These are phyloP conservation scores for Slavum lentiscoides DNA, from an alignment of 2,888 invertebrate species.

Conservation along the genomic window DNA sequence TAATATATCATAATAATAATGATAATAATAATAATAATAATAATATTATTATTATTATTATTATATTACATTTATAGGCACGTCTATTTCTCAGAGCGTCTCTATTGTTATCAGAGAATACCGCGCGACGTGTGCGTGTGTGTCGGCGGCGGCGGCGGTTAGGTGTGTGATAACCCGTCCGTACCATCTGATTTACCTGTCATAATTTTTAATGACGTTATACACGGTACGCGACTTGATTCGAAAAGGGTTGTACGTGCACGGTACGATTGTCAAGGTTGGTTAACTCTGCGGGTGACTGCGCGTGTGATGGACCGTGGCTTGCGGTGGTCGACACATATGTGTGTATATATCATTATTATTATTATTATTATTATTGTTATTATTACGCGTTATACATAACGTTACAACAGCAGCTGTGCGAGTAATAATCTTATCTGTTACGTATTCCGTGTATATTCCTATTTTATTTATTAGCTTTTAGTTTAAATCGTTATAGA, in stretches of 20 bases:
- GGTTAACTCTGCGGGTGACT: conserved; percentile 35
- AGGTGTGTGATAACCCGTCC: conserved; percentile 49
- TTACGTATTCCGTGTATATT: no score
- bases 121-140: neutral
- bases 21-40: conserved; percentile 29
- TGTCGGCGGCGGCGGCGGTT: conserved; percentile 35
- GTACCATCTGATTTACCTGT: conserved; percentile 50
- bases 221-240: conserved; percentile 51
- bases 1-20: neutral
- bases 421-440: no score
- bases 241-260: conserved; percentile 47
- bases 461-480: no score
- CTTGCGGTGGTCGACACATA: no score
- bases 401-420: no score
- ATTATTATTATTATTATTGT: no score
- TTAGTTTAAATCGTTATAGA: no score
- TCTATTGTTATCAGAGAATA: conserved; percentile 32
- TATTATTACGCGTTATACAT: no score
- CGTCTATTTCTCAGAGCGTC: conserved; percentile 7
- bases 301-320: neutral
- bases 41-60: conserved; percentile 20
- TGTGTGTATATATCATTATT: no score
- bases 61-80: neutral
- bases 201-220: conserved; percentile 53
- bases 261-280: conserved; percentile 51